phyloP scores from a whole-genome alignment of 1,140 invertebrate genomes.

The Anadara kagoshimensis region DNA sequence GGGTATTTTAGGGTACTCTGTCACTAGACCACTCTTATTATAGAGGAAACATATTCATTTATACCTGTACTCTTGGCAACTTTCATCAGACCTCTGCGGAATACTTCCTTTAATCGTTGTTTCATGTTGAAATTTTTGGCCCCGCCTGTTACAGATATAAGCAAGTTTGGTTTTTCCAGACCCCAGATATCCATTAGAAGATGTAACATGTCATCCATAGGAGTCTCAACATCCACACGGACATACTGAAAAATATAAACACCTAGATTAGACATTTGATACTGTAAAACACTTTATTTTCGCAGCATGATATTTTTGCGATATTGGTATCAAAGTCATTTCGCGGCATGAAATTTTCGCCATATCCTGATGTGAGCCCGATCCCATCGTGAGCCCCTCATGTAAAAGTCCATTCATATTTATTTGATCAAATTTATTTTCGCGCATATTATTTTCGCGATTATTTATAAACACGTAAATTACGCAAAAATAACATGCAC shows the following conservation, averaged over 20 bases:
- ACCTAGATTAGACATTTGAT: neutral
- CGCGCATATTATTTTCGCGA: no score
- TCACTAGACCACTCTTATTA: no score
- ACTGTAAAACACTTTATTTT: neutral
- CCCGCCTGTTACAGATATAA: slow-evolving; percentile 70
- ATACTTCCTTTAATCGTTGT: slow-evolving; percentile 70
- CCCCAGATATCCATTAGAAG: slow-evolving; percentile 72
- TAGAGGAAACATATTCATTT: neutral
- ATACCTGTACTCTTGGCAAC: slow-evolving; percentile 71
- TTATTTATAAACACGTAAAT: no score
- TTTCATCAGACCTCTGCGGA: slow-evolving; percentile 73
- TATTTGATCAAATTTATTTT: no score
- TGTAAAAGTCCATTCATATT: no score
- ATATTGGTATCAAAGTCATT: no score
- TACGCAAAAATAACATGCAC: no score
- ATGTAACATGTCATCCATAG: slow-evolving; percentile 20
- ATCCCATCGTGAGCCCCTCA: no score
- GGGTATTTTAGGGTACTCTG: no score
- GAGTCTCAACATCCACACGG: slow-evolving; percentile 30
- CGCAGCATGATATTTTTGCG: no score
- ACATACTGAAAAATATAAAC: slow-evolving; percentile 24
- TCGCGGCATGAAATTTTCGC: no score
- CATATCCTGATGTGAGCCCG: no score
- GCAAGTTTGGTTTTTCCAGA: slow-evolving; percentile 63
- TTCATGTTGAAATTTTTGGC: slow-evolving; percentile 74